Conservation (phyloP, 2,113 vertebrate species). For the Percopsis transmontana region DNA sequence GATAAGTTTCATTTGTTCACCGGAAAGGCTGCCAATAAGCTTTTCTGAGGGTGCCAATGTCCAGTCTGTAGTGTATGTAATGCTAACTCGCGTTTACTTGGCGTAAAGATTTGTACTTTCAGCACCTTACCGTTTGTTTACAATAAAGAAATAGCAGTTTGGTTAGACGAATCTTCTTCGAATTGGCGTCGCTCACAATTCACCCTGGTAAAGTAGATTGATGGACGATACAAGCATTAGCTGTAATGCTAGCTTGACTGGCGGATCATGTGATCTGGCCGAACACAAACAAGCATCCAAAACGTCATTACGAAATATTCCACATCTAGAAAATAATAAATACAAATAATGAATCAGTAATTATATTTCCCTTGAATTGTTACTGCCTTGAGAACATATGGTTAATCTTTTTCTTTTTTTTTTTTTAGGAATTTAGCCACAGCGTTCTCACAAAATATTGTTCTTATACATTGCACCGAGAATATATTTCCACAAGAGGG, state of each 20-base stretch:
- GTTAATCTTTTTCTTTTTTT: too few species aligned
- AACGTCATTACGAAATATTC: background rate
- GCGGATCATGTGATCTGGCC: slow-evolving; percentile 58
- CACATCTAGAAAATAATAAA: background rate
- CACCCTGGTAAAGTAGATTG: background rate
- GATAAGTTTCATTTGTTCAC: too few species aligned
- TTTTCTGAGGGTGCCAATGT: slow-evolving; percentile 13
- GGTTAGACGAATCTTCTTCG: background rate
- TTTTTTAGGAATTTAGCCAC: too few species aligned
- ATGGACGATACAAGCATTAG: slow-evolving; percentile 45
- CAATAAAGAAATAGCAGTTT: too few species aligned
- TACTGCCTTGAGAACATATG: too few species aligned
- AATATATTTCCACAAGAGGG: slow-evolving; percentile 27
- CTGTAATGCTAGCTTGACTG: slow-evolving; percentile 31
- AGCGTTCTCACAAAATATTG: too few species aligned
- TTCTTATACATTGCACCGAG: background rate
- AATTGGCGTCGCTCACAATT: background rate
- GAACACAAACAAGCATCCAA: slow-evolving; percentile 7
- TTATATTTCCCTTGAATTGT: too few species aligned
- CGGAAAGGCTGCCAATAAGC: too few species aligned
- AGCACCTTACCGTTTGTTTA: slow-evolving; percentile 31
- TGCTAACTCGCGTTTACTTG: slow-evolving; percentile 5
- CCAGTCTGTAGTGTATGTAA: slow-evolving; percentile 11
- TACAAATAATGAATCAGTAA: too few species aligned
- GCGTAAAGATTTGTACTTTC: background rate